Evolutionary conservation across 2,888 invertebrate species (phyloP), one percentile per base, ranked within the genome.

Genomic region (Yponomeuta cagnagella): DNA sequence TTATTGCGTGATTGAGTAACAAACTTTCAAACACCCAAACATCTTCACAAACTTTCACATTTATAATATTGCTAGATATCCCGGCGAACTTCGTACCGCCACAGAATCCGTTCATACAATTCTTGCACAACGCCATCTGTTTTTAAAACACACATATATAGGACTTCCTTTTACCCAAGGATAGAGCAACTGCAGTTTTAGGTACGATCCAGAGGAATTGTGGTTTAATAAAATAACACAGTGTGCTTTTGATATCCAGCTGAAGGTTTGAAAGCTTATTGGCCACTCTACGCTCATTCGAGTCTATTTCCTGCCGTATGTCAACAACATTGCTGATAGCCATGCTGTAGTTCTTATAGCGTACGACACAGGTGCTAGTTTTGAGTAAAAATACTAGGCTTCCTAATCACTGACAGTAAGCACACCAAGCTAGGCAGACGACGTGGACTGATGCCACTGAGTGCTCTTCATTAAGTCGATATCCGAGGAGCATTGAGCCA

Each of bases 391-490:
- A 43, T 43, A 58, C 52, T 58, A 3, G 15, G 52, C 1, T 58
- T 15, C 52, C 15, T 58, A 15, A 15, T 58, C 15, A 6, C 15
- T 58, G 15, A 58, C 52, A 15, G 15, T 58, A 58, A 58, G 52
- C 12, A 58, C 52, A 58, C 5, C 15, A 9, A 58, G 52, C 52
- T 58, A 58, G 52, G 52, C 52, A 63, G 66, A 30, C 52, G 78
- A 74, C 79, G 79, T 81, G 77, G 81, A 76, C 79, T 78, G 81
- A 79, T 80, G 80, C 77, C 75, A 76, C 76, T 74, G 79, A 84
- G 81, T 82, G 82, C 80, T 82, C 82, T 85, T 86, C 83, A 84
- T 86, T 85, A 85, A 80, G 79, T 79, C 84, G 81, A 84, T 83
- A 84, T 80, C 83, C 80, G 77, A n/a, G 70, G 73, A 70, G 72